Percentiles rank a stretch among this genome's conserved stretches.
Conservation (phyloP, 2,113 vertebrate genomes). For the Orientallactaga bullata region DNA sequence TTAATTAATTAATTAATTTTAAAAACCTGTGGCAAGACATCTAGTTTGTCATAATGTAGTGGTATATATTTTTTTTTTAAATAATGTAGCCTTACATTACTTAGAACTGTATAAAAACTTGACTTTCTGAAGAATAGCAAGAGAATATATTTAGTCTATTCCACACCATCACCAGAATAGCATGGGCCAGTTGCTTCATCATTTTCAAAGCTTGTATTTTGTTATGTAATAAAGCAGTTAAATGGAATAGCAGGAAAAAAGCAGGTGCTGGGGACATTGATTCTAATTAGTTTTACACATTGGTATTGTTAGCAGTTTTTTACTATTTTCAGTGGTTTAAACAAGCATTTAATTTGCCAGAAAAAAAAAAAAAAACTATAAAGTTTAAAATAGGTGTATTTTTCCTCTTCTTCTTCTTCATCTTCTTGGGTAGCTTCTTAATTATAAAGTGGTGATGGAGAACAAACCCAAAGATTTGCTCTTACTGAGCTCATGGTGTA, state of each 20-base stretch:
- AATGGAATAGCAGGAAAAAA: slow-evolving; percentile 42
- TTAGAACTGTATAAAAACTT: slow-evolving; percentile 65
- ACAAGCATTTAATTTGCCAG: slow-evolving; percentile 43
- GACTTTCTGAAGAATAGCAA: slow-evolving; percentile 56
- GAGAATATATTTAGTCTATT: slow-evolving; percentile 63
- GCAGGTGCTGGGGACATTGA: background rate
- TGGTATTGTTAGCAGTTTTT: background rate
- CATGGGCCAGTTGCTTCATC: slow-evolving; percentile 73
- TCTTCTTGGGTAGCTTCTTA: background rate
- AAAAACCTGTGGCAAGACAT: background rate
- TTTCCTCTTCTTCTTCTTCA: background rate
- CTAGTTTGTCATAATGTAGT: background rate
- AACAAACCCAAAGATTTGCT: background rate
- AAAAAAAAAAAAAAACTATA: background rate
- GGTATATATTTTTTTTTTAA: background rate
- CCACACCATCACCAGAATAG: slow-evolving; percentile 59
- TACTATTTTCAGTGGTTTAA: slow-evolving; percentile 8
- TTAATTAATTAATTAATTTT: no score
- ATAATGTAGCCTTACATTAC: background rate
- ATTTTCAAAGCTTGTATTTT: slow-evolving; percentile 70
- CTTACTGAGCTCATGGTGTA: background rate
- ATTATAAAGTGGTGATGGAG: no score
- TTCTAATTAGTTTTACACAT: slow-evolving; percentile 64
- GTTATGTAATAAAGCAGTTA: slow-evolving; percentile 71
- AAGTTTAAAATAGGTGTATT: background rate